Evolutionary conservation across 2,797 vertebrate genomes (phyloP).

Genomic region (Oophaga sylvatica): DNA sequence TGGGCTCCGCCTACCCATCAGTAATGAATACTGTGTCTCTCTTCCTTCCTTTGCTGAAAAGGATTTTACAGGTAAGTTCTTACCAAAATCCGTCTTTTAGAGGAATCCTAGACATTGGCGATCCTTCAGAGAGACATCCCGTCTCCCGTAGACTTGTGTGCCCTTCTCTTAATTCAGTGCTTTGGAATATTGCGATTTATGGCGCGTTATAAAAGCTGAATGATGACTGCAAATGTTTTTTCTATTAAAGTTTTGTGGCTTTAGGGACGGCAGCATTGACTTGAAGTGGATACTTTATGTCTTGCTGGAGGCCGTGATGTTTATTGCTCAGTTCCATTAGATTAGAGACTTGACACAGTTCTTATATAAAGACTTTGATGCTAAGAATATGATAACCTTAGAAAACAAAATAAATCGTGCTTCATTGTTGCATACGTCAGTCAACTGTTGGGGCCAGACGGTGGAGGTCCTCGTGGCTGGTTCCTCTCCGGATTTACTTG

Average conservation of each 20-base stretch:
- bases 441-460: too few species aligned
- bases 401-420: background rate
- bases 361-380: background rate
- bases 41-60: too few species aligned
- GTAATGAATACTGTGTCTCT: too few species aligned
- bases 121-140: background rate
- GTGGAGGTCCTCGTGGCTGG: too few species aligned
- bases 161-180: background rate
- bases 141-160: background rate
- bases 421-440: background rate
- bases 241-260: conserved; percentile 23
- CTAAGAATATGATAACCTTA: background rate
- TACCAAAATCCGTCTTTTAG: too few species aligned
- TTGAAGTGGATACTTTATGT: conserved; percentile 40
- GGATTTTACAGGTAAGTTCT: too few species aligned
- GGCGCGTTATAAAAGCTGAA: background rate
- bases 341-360: background rate
- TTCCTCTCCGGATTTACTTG: too few species aligned
- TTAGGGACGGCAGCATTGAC: background rate
- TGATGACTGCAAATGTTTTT: background rate
- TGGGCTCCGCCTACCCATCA: too few species aligned
- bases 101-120: background rate
- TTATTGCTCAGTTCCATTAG: conserved; percentile 6
- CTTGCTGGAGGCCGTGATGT: conserved; percentile 4
- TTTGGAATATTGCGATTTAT: conserved; percentile 3